Base-by-base conservation (phyloP, 2,113 vertebrate species). In the Syrrhaptes paradoxus region DNA sequence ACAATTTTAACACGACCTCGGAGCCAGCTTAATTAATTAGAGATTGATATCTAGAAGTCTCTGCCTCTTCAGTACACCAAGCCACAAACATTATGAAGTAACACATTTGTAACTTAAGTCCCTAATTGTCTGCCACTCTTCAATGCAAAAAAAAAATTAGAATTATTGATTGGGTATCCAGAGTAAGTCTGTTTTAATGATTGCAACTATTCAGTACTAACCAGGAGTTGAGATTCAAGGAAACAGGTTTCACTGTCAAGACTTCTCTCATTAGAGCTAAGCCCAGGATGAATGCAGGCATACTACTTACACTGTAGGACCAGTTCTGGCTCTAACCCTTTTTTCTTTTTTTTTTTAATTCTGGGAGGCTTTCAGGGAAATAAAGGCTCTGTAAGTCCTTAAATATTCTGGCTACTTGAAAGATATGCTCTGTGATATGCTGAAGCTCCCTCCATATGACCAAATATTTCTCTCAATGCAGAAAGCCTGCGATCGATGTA, bases 11-110 rank as follows among this genome's bases (percentile, higher is more conserved):
- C n/a, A 13, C 43, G 58, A 85, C 70, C 51, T 74, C 0, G 0
- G 41, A 73, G 34, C 28, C 51, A 65, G 34, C 31, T 87, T 90
- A 91, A 86, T 95, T 92, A 96, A 92, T 94, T 78, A 84, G 21
- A 57, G 82, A 71, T n/a, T 71, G 71, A 59, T 75, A 93, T 82
- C 73, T 76, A 89, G 58, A 93, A 90, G 25, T 13, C 72, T 67
- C 49, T 94, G 79, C 28, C 80, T 78, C 29, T 92, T 92, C 34
- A 76, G 57, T 78, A 76, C 63, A 75, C 54, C 55, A 57, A 10
- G 20, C 51, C 90, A 57, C 55, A 96, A 93, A 72, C 57, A 70
- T 85, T 63, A 82, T 36, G 43, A 90, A 85, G 62, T 67, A 38
- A 63, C 51, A 36, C 36, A 59, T 65, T 81, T 78, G 38, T 78